Percentiles rank a stretch among this genome's conserved stretches.
Conservation (phyloP, 2,113 vertebrate species). For the Pseudonaja textilis region DNA sequence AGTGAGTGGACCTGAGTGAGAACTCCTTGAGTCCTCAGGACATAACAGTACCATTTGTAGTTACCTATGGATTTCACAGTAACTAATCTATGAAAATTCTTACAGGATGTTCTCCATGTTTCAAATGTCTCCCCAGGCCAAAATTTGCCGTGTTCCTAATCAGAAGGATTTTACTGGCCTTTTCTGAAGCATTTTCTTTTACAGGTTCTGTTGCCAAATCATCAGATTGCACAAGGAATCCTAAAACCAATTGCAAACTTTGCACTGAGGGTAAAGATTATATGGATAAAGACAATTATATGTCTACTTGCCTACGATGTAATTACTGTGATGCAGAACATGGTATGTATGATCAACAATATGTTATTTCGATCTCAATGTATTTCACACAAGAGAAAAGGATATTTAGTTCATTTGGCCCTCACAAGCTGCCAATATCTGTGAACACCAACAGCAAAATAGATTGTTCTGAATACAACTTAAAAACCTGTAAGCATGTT, state of each 20-base stretch:
- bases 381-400: background rate
- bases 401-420: background rate
- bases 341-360: slow-evolving; percentile 39
- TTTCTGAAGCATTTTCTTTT: slow-evolving; percentile 1
- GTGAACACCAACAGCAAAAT: background rate
- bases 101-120: background rate
- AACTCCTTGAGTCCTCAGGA: too few species aligned
- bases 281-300: slow-evolving; percentile 21
- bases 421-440: background rate
- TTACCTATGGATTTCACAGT: background rate
- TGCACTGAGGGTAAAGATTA: slow-evolving; percentile 63
- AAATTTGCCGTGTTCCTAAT: background rate
- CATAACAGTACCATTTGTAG: background rate
- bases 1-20: too few species aligned
- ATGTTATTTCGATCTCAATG: background rate
- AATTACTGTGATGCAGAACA: slow-evolving; percentile 20
- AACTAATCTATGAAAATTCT: background rate
- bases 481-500: background rate
- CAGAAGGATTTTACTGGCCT: background rate
- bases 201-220: slow-evolving; percentile 58
- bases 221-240: background rate
- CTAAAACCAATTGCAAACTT: fast-evolving
- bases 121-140: background rate
- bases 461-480: background rate
- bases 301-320: slow-evolving; percentile 50